Conservation (phyloP, 2,113 vertebrate species). For the Cairina moschata region DNA sequence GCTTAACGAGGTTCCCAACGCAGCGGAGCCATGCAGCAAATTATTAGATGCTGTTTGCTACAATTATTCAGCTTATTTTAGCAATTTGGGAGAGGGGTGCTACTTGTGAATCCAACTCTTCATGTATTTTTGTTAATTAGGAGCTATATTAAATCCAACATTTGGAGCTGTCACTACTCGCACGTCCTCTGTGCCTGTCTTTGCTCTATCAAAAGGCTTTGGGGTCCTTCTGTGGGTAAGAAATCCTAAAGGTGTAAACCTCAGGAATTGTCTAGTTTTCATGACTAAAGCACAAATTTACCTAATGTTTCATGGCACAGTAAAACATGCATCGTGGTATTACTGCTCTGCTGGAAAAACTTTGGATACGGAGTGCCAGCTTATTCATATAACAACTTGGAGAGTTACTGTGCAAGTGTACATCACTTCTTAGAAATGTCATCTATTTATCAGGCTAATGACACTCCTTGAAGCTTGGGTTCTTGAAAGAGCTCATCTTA, state of each 20-base stretch:
- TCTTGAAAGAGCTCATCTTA: neutral
- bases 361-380: neutral
- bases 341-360: neutral
- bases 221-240: neutral
- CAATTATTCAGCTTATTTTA: neutral
- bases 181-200: neutral
- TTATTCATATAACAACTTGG: rapidly evolving
- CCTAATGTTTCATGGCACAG: neutral
- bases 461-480: neutral
- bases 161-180: neutral
- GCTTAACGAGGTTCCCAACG: neutral
- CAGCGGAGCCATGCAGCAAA: neutral
- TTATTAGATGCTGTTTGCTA: neutral
- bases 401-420: neutral
- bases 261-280: neutral
- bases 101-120: neutral
- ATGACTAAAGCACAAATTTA: neutral
- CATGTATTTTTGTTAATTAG: neutral
- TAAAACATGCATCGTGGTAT: neutral
- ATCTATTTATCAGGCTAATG: neutral
- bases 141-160: neutral
- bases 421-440: neutral
- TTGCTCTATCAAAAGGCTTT: neutral
- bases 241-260: neutral
- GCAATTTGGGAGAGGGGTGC: neutral